These are phyloP conservation scores for Malurus elegans DNA, from an alignment of 2,113 vertebrate genomes.

Conservation along the genomic window DNA sequence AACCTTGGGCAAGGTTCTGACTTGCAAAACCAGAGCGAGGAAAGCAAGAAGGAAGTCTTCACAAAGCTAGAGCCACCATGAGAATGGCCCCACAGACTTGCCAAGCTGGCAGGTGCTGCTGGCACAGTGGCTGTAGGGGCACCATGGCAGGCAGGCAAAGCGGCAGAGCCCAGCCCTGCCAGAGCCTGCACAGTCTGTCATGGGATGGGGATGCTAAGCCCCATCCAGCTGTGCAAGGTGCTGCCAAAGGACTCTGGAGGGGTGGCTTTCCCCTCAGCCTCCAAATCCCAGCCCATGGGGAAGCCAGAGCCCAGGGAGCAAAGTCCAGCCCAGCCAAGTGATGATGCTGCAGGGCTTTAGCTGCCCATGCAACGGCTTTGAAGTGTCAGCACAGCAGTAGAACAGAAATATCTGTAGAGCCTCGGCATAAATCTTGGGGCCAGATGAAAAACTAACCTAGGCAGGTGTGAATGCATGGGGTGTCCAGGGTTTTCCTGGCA, in stretches of 20 bases:
- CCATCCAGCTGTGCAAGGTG: neutral
- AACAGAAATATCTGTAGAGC: neutral
- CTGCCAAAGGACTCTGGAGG: neutral
- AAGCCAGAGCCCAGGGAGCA: neutral
- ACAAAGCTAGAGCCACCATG: accelerated
- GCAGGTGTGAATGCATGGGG: neutral
- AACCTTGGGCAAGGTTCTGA: neutral
- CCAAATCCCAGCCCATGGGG: neutral
- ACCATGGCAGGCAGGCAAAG: accelerated
- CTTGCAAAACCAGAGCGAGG: neutral
- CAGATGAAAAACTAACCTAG: neutral
- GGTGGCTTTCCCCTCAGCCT: neutral
- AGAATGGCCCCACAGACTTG: accelerated
- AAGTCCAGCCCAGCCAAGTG: neutral
- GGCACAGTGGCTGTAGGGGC: neutral
- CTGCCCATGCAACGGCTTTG: neutral
- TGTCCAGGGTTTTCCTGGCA: slow-evolving; percentile 19
- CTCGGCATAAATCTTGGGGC: neutral
- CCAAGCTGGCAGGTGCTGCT: neutral
- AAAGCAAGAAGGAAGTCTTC: neutral
- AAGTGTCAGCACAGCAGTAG: neutral
- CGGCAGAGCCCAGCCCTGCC: neutral
- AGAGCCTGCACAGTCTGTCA: accelerated
- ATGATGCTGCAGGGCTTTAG: neutral
- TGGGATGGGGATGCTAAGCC: accelerated